phyloP scores from a whole-genome alignment of 2,113 vertebrate genomes.

The Oreocharis arfaki region DNA sequence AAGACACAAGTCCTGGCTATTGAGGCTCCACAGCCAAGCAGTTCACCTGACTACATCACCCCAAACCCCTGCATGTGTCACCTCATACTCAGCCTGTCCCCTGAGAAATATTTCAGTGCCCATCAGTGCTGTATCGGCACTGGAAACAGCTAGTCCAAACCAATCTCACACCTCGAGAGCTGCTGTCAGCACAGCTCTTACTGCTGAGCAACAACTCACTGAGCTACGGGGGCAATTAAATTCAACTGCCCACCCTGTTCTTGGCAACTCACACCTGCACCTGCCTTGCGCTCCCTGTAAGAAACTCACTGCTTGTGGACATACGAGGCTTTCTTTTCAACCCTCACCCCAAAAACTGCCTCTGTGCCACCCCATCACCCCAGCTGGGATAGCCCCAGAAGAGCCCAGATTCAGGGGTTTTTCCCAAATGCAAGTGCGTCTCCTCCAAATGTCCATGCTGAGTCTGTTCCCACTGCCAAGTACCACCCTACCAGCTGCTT shows the following conservation, averaged over 20 bases:
- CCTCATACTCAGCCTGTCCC: rapidly evolving
- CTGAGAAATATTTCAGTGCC: not conserved
- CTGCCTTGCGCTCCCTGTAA: rapidly evolving
- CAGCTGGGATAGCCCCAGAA: not conserved
- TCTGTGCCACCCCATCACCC: no score
- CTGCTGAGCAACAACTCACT: rapidly evolving
- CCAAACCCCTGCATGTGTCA: not conserved
- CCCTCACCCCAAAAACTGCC: rapidly evolving
- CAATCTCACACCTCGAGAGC: rapidly evolving
- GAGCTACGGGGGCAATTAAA: rapidly evolving
- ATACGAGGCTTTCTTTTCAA: rapidly evolving
- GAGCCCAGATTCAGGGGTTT: no score
- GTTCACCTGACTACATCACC: not conserved
- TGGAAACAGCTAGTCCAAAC: not conserved
- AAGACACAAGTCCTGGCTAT: not conserved
- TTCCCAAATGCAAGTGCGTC: not conserved
- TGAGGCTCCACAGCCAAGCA: not conserved
- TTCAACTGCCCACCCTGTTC: no score
- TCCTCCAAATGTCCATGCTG: not conserved
- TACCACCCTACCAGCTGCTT: rapidly evolving
- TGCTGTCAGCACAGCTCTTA: rapidly evolving
- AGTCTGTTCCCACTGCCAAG: not conserved
- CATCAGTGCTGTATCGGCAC: rapidly evolving
- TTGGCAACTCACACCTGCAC: not conserved
- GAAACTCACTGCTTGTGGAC: no score